A percentile compares a stretch with the other conserved stretches of the same genome.
Conservation (phyloP, 2,888 invertebrate genomes). For the Oithona nana region DNA sequence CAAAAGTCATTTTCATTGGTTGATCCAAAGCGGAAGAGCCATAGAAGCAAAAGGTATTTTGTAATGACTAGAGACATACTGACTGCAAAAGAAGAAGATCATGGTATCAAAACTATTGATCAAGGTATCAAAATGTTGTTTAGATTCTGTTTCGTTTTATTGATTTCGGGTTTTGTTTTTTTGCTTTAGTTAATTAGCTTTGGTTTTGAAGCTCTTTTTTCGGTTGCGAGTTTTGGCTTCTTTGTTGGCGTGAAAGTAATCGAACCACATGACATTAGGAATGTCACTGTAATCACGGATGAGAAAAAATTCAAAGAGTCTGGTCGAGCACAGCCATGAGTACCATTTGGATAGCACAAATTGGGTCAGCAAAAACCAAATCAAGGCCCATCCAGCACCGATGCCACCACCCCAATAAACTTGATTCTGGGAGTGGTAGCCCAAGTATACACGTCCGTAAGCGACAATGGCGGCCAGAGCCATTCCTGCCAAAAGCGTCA, state of each 20-base stretch:
- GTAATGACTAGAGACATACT: too few relatives aligned
- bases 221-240: conserved; percentile 54
- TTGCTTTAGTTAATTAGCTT: too few relatives aligned
- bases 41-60: too few relatives aligned
- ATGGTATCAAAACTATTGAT: too few relatives aligned
- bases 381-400: conserved; percentile 49
- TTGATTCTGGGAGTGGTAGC: conserved; percentile 64
- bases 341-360: conserved; percentile 61
- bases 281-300: conserved; percentile 72
- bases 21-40: too few relatives aligned
- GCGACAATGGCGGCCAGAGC: conserved; percentile 19
- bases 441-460: conserved; percentile 50
- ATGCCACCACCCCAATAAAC: conserved; percentile 56
- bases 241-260: conserved; percentile 66
- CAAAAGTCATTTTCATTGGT: background rate
- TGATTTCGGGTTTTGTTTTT: too few relatives aligned
- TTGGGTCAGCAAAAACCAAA: conserved; percentile 66
- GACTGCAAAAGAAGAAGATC: too few relatives aligned
- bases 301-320: conserved; percentile 62
- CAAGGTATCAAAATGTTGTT: too few relatives aligned
- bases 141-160: too few relatives aligned
- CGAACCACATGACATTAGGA: conserved; percentile 81
- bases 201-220: conserved; percentile 37
- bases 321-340: conserved; percentile 62
- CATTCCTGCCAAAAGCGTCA: conserved; percentile 21